A percentile compares a stretch with the other conserved stretches of the same genome.
phyloP scores from a whole-genome alignment of 2,797 vertebrate species.

The Pseudomugil gertrudae region DNA sequence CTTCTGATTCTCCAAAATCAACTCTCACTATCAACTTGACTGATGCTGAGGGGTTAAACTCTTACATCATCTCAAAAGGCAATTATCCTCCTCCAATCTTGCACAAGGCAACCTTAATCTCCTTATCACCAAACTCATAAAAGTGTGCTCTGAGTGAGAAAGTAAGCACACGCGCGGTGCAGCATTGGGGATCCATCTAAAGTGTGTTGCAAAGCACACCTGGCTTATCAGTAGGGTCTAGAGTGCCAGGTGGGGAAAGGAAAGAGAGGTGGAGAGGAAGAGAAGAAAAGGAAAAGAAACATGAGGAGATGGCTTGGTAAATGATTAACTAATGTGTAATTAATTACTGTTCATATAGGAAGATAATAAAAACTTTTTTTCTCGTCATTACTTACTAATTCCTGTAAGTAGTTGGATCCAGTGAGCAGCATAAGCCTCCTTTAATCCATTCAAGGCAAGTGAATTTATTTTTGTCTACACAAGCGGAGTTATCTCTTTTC shows the following conservation, averaged over 20 bases:
- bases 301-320: slow-evolving; percentile 23
- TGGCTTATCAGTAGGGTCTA: slow-evolving; percentile 55
- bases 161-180: slow-evolving; percentile 31
- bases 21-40: slow-evolving; percentile 11
- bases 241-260: slow-evolving; percentile 46
- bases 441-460: slow-evolving; percentile 49
- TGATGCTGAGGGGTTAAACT: slow-evolving; percentile 2
- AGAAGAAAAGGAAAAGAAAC: neutral
- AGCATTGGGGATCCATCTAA: slow-evolving; percentile 26
- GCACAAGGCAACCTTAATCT: slow-evolving; percentile 61
- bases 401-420: slow-evolving; percentile 38
- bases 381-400: slow-evolving; percentile 43
- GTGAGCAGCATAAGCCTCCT: slow-evolving; percentile 40
- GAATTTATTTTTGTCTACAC: slow-evolving; percentile 6
- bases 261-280: neutral
- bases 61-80: slow-evolving; percentile 42
- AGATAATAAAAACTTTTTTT: slow-evolving; percentile 33
- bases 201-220: slow-evolving; percentile 37
- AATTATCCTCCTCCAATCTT: slow-evolving; percentile 53
- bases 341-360: slow-evolving; percentile 32
- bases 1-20: slow-evolving; percentile 9
- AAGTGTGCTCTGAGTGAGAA: slow-evolving; percentile 32
- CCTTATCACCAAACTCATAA: slow-evolving; percentile 57
- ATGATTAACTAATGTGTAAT: slow-evolving; percentile 33
- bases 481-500: slow-evolving; percentile 10